phyloP scores from a whole-genome alignment of 2,888 invertebrate species.

The Lithophane socia region DNA sequence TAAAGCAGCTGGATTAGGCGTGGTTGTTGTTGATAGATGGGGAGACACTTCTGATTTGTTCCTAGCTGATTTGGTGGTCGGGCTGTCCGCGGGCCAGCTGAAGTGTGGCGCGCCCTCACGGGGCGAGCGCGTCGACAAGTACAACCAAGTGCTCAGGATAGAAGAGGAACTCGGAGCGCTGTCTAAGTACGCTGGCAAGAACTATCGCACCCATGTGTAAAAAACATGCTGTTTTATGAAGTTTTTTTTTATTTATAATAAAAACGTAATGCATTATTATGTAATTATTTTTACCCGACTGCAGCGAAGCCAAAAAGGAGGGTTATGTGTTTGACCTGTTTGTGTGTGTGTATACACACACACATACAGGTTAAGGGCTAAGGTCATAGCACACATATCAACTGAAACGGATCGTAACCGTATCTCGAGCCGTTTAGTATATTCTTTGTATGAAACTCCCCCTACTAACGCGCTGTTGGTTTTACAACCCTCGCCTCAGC shows the following conservation, averaged over 20 bases:
- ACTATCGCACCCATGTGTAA: constrained; percentile 93
- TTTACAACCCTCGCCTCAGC: too few relatives aligned
- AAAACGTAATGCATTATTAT: too few relatives aligned
- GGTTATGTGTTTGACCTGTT: too few relatives aligned
- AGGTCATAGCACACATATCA: too few relatives aligned
- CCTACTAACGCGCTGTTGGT: too few relatives aligned
- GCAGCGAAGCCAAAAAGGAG: too few relatives aligned
- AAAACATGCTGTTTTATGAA: neutral
- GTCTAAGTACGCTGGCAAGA: constrained; percentile 98
- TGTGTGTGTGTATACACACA: too few relatives aligned
- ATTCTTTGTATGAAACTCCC: too few relatives aligned
- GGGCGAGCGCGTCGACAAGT: constrained; percentile 98
- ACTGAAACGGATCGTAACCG: too few relatives aligned
- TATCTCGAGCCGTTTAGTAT: too few relatives aligned
- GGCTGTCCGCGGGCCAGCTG: constrained; percentile 98
- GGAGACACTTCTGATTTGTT: constrained; percentile 99
- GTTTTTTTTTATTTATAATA: neutral
- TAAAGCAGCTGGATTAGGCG: constrained; percentile 98
- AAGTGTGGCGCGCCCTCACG: constrained; percentile 99
- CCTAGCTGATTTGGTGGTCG: constrained; percentile 99
- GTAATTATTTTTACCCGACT: too few relatives aligned
- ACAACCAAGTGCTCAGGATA: constrained; percentile 99
- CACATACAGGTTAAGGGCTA: too few relatives aligned
- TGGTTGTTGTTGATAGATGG: constrained; percentile 90
- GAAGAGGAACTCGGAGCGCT: constrained; percentile 98